Evolutionary conservation across 2,797 vertebrate species (phyloP).

Genomic region (Ataeniobius toweri): DNA sequence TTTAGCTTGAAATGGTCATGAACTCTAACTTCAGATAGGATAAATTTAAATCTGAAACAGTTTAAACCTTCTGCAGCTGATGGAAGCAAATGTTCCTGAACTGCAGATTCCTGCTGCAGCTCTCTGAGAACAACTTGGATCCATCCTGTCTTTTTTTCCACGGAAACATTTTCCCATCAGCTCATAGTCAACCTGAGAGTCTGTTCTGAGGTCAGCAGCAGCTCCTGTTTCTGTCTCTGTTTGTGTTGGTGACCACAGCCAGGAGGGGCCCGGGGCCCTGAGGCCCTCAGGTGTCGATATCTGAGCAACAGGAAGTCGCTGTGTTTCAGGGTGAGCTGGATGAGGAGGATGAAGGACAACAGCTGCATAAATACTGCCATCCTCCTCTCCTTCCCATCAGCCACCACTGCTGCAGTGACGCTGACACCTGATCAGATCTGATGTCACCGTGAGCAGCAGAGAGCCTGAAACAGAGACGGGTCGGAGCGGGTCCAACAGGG

Average conservation of each 20-base stretch:
- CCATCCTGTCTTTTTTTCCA: constrained; percentile 17
- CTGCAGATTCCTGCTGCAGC: not conserved
- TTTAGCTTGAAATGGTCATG: not conserved
- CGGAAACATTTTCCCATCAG: constrained; percentile 15
- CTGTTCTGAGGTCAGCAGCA: not conserved
- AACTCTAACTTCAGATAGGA: not conserved
- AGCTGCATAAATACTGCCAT: constrained; percentile 43
- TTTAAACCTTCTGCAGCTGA: not conserved
- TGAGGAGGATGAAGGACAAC: constrained; percentile 20
- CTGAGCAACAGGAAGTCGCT: constrained; percentile 15
- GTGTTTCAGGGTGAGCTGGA: constrained; percentile 4
- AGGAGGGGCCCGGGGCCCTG: not conserved
- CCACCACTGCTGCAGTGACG: constrained; percentile 9
- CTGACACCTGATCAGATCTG: constrained; percentile 14
- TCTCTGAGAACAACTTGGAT: not conserved
- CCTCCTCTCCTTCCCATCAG: constrained; percentile 23
- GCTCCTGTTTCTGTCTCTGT: constrained; percentile 35
- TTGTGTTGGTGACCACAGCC: not conserved
- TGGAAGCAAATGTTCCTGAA: not conserved
- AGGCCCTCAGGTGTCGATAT: constrained; percentile 38
- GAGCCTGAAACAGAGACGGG: constrained; percentile 3
- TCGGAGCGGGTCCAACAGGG: not conserved
- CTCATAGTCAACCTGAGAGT: constrained; percentile 18
- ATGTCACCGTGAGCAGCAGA: not conserved
- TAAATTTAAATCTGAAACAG: not conserved